Conservation (phyloP, 1,140 invertebrate species). For the Zaprionus lachaisei region DNA sequence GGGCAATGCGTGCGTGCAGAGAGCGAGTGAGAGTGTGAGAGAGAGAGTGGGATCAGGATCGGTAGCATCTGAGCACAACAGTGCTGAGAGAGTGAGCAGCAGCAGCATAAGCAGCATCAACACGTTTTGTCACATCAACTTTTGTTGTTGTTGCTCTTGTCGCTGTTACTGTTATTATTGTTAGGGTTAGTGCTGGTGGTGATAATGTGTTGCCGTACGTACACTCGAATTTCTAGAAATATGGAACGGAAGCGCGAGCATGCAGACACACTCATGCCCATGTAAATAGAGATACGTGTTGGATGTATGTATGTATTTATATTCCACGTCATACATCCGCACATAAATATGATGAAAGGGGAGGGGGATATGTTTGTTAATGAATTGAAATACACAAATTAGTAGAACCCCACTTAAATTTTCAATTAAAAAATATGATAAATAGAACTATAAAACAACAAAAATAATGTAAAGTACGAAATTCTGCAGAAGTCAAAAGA, state of each 20-base stretch:
- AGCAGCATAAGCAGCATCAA: conserved; percentile 15
- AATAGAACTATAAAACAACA: background rate
- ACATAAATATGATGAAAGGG: background rate
- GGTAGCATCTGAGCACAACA: background rate
- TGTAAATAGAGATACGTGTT: conserved; percentile 16
- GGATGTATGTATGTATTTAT: background rate
- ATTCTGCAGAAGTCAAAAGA: conserved; percentile 5
- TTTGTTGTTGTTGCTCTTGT: conserved; percentile 20
- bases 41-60: conserved; percentile 10
- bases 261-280: background rate
- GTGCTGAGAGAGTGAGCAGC: background rate
- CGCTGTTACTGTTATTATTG: conserved; percentile 15
- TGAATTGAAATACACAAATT: background rate
- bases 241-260: conserved; percentile 35
- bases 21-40: background rate
- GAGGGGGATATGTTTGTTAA: background rate
- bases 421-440: background rate
- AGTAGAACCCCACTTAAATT: background rate
- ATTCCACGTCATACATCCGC: background rate
- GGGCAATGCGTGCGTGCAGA: background rate
- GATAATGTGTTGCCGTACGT: conserved; percentile 25
- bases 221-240: conserved; percentile 38
- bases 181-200: conserved; percentile 21
- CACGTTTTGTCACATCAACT: conserved; percentile 29
- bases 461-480: background rate